phyloP scores from a whole-genome alignment of 2,797 vertebrate genomes.

The Lacerta viridis region DNA sequence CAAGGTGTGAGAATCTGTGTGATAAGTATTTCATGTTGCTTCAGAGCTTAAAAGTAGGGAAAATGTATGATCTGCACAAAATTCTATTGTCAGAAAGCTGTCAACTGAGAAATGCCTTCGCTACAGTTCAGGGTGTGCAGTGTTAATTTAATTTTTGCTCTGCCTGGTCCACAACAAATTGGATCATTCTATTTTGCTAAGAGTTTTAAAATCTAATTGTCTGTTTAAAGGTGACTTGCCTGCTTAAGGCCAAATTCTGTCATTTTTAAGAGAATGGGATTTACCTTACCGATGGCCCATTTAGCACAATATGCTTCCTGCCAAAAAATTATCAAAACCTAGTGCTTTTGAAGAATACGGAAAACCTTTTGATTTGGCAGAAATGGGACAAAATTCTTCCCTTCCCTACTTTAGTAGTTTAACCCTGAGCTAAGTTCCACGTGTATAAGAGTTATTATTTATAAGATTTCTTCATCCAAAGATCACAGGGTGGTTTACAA shows the following conservation, averaged over 20 bases:
- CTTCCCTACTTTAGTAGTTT: neutral
- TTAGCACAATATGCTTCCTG: constrained; percentile 2
- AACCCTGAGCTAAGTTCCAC: neutral
- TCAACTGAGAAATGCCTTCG: constrained; percentile 5
- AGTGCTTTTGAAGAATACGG: neutral
- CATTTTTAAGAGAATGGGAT: constrained; percentile 6
- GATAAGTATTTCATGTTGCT: accelerated
- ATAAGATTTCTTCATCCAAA: too few species aligned
- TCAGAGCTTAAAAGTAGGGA: neutral
- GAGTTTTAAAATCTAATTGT: constrained; percentile 34
- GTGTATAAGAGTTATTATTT: neutral
- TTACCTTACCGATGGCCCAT: constrained; percentile 6
- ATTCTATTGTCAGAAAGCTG: neutral
- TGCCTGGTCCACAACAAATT: constrained; percentile 22
- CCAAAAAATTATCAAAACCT: neutral
- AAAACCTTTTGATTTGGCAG: neutral
- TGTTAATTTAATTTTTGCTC: constrained; percentile 17
- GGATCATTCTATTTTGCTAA: constrained; percentile 16
- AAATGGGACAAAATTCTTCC: neutral
- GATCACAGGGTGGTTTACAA: too few species aligned
- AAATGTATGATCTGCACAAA: neutral
- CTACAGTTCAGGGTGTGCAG: constrained; percentile 18
- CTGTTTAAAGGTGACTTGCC: neutral
- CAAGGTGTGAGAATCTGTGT: neutral
- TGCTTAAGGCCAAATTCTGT: neutral